Evolutionary conservation across 2,888 invertebrate genomes (phyloP).

Genomic region (Drosophila glabriapex): DNA sequence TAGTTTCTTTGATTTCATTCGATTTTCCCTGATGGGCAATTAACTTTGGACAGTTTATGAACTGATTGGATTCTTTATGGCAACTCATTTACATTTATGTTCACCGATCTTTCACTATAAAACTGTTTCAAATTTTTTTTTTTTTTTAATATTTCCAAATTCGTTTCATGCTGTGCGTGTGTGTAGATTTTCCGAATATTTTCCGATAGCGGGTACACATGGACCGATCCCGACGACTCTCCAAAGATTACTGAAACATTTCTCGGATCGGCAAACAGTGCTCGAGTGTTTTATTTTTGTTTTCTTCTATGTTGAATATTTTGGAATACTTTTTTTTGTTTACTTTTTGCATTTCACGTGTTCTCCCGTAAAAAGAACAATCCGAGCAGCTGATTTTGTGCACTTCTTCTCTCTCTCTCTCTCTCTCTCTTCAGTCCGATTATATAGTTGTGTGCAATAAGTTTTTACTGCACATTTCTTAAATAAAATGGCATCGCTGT

Average conservation of each 20-base stretch:
- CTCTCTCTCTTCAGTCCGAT: constrained; percentile 6
- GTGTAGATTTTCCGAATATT: constrained; percentile 16
- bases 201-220: constrained; percentile 15
- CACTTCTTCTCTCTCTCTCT: not conserved
- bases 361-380: constrained; percentile 31
- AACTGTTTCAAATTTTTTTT: not conserved
- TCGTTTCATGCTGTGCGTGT: constrained; percentile 43
- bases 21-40: constrained; percentile 45
- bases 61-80: constrained; percentile 47
- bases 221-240: constrained; percentile 60
- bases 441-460: constrained; percentile 5
- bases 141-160: constrained; percentile 29
- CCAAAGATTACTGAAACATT: constrained; percentile 58
- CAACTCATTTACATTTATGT: constrained; percentile 58
- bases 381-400: constrained; percentile 20
- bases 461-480: not conserved
- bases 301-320: constrained; percentile 46
- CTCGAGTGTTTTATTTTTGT: constrained; percentile 56
- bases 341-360: constrained; percentile 54
- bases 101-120: constrained; percentile 19
- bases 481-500: no score
- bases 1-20: constrained; percentile 57
- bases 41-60: constrained; percentile 46
- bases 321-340: constrained; percentile 64
- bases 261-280: constrained; percentile 30